phyloP scores from a whole-genome alignment of 2,113 vertebrate species.

The Vulpes ferrilata region DNA sequence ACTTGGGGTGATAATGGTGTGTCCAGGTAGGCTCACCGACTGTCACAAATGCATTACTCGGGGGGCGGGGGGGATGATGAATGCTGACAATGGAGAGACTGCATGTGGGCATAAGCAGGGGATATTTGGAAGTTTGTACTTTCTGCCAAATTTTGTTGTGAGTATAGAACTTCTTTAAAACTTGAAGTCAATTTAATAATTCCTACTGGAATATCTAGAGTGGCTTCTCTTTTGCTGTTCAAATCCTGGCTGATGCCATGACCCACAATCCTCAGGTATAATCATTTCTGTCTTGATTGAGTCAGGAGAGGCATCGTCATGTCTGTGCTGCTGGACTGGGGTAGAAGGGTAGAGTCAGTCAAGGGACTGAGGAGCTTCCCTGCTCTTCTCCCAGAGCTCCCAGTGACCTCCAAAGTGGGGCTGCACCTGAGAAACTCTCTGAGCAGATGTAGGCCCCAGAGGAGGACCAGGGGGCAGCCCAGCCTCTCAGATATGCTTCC shows the following conservation, averaged over 20 bases:
- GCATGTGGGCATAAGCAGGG: too few relatives aligned
- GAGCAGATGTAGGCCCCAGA: too few relatives aligned
- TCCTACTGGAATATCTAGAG: neutral
- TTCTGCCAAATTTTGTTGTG: too few relatives aligned
- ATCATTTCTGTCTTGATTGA: too few relatives aligned
- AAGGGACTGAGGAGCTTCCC: neutral
- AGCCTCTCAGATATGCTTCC: neutral
- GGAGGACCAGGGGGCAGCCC: neutral
- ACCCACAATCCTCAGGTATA: neutral
- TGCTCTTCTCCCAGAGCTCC: neutral
- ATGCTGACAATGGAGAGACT: too few relatives aligned
- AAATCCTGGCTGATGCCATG: neutral
- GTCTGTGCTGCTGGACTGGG: neutral
- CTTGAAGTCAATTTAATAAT: too few relatives aligned
- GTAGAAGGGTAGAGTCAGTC: neutral
- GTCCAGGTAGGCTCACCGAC: too few relatives aligned
- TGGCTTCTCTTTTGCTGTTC: neutral
- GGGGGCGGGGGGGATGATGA: too few relatives aligned
- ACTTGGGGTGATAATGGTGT: too few relatives aligned
- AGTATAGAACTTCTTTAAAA: too few relatives aligned
- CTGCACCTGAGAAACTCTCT: neutral
- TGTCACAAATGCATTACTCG: too few relatives aligned
- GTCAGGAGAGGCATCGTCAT: neutral
- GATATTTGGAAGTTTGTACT: too few relatives aligned
- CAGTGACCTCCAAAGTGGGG: neutral